Percentiles rank a stretch among this genome's conserved stretches.
These are phyloP conservation scores for Perodicticus potto DNA, from an alignment of 2,797 vertebrate species.

Conservation along the genomic window DNA sequence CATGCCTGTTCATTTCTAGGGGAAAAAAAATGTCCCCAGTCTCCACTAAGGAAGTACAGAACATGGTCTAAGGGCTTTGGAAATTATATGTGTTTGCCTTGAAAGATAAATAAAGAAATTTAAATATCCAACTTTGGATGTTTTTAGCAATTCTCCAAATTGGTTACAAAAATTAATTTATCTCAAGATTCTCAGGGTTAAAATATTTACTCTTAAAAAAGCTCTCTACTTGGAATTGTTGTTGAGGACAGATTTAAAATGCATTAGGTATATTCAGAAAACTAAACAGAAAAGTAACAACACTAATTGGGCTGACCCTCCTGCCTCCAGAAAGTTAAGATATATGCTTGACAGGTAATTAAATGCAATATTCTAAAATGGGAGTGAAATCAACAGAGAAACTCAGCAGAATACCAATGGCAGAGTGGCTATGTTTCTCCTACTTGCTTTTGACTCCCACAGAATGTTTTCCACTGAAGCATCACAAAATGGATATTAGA, in stretches of 20 bases:
- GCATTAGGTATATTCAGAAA: constrained; percentile 73
- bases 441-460: constrained; percentile 56
- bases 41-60: constrained; percentile 55
- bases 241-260: constrained; percentile 73
- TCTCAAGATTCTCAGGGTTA: constrained; percentile 66
- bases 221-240: constrained; percentile 69
- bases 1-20: neutral
- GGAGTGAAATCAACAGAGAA: constrained; percentile 64
- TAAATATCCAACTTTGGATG: constrained; percentile 9
- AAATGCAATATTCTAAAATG: constrained; percentile 79
- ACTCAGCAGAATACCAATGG: constrained; percentile 77
- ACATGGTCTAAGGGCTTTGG: constrained; percentile 19
- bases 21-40: neutral
- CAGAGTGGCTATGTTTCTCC: constrained; percentile 60
- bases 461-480: constrained; percentile 67
- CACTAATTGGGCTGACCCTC: constrained; percentile 78
- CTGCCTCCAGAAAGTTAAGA: constrained; percentile 69
- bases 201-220: constrained; percentile 70
- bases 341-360: constrained; percentile 79
- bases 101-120: constrained; percentile 63
- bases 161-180: constrained; percentile 70
- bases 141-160: constrained; percentile 57
- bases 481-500: constrained; percentile 61
- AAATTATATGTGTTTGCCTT: constrained; percentile 59
- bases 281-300: constrained; percentile 76